Base-by-base conservation (phyloP, 2,797 vertebrate genomes). In the Limosa lapponica region DNA sequence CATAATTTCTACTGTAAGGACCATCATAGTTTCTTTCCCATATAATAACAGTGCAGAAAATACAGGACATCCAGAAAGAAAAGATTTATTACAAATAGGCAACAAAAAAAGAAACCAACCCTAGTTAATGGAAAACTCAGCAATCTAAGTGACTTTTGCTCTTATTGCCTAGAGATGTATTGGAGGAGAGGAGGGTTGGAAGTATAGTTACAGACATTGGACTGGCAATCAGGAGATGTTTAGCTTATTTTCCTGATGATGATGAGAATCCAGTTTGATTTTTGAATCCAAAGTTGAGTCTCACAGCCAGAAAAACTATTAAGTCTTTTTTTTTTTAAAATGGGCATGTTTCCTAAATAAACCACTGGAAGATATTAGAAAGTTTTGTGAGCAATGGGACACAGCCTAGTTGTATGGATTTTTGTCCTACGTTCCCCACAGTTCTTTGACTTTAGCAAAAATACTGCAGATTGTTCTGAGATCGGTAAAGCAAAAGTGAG, bases 201-300 rank as follows among this genome's bases (percentile, higher is more conserved):
- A 91, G 36, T n/a, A 75, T 14, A 77, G 73, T 90, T 93, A 80
- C 64, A 90, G 86, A 75, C n/a, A 46, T 13, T 62, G 59, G 43
- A 52, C 58, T 84, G 48, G 70, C 71, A 62, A 85, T 77, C 52
- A 44, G 55, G 82, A 92, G 83, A 87, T 72, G 28, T 90, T 90
- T 84, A 89, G 48, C 55, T 90, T 80, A 66, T 92, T 96, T 83
- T 88, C 58, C 85, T 90, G 93, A 72, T 93, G 72, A 78, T 85
- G 72, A 73, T 90, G 82, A 84, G 62, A 95, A 94, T 91, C 65
- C 37, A 51, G 28, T 75, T 87, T 91, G 93, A 93, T 90, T 92
- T 89, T 89, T 86, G 8, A 51, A 80, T 87, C 30, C 34, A 66
- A 59, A 83, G 82, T 88, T 91, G 55, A 79, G 48, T 77, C 55